These are phyloP conservation scores for Fregata magnificens DNA, from an alignment of 2,113 vertebrate genomes.

Conservation along the genomic window DNA sequence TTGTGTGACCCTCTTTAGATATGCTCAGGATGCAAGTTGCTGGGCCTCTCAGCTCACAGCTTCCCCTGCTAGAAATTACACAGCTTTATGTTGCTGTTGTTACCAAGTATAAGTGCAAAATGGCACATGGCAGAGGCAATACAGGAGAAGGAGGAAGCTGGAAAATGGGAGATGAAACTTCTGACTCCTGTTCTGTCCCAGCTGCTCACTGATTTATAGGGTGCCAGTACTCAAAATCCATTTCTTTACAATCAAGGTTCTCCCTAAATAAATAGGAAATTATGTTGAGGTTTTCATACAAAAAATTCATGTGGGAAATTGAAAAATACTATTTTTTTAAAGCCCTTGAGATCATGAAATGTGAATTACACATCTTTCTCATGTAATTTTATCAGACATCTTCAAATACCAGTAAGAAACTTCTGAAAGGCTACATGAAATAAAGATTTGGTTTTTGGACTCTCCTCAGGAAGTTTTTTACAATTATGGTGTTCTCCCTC, in stretches of 20 bases:
- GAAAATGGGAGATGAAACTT: not conserved
- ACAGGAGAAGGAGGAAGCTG: not conserved
- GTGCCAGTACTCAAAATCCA: not conserved
- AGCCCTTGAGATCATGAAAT: not conserved
- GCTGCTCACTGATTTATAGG: not conserved
- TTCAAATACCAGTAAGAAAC: not conserved
- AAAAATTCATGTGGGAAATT: not conserved
- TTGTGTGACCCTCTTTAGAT: not conserved
- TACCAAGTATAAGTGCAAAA: not conserved
- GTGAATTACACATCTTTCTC: not conserved
- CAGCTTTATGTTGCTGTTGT: not conserved
- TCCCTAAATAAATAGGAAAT: not conserved
- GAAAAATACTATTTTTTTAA: not conserved
- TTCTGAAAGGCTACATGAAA: not conserved
- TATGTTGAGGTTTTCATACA: not conserved
- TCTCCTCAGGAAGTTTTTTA: not conserved
- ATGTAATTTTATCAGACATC: not conserved
- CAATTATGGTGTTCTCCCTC: not conserved
- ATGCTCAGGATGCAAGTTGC: not conserved
- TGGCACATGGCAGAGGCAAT: not conserved
- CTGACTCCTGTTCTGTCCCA: not conserved
- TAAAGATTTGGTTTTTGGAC: not conserved
- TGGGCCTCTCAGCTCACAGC: not conserved
- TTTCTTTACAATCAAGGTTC: not conserved
- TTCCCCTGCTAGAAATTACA: not conserved